phyloP scores from a whole-genome alignment of 2,113 vertebrate species.

The Pluvianellus socialis region DNA sequence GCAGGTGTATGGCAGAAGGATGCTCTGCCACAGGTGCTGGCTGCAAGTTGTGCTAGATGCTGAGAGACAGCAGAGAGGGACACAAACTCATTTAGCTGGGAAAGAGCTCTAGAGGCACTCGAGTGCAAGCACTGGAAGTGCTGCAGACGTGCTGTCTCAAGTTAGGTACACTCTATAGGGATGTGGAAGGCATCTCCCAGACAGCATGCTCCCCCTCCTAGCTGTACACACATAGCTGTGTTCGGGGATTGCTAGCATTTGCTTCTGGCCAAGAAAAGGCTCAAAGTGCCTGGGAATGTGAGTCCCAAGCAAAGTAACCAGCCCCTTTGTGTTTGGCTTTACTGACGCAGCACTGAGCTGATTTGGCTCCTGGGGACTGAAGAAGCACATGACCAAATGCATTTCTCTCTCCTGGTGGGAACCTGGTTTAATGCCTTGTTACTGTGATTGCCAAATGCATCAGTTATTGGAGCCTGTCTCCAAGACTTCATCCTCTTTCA shows the following conservation, averaged over 20 bases:
- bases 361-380: background rate
- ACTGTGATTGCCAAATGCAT: slow-evolving; percentile 24
- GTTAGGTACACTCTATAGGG: background rate
- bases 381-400: background rate
- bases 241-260: background rate
- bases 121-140: background rate
- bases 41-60: background rate
- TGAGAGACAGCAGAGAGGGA: background rate
- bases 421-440: slow-evolving; percentile 30
- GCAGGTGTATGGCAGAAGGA: background rate
- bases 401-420: background rate
- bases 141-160: background rate
- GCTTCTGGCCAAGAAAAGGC: background rate
- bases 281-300: background rate
- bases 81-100: background rate
- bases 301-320: background rate
- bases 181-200: background rate
- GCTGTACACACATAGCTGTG: background rate
- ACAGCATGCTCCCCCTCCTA: background rate
- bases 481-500: background rate
- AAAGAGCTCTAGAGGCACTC: slow-evolving; percentile 51
- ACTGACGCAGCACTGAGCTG: background rate
- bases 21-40: background rate
- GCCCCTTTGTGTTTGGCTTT: background rate
- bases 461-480: background rate